phyloP scores from a whole-genome alignment of 1,140 invertebrate species.

The Drosophila subobscura region DNA sequence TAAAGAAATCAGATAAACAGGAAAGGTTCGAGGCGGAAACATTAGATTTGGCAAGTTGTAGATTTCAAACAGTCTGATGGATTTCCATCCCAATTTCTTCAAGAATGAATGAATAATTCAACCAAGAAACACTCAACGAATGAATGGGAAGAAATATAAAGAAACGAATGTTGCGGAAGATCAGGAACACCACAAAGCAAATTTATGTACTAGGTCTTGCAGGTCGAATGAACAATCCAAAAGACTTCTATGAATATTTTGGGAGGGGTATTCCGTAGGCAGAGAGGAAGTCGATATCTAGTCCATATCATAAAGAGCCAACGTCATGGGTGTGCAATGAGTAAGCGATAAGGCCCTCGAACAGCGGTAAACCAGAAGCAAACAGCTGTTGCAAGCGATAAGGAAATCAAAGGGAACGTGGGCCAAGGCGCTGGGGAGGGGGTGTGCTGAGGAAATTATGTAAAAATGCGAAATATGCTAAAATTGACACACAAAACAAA shows the following conservation, averaged over 20 bases:
- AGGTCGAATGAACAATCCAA: too few species aligned
- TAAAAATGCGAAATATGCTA: conserved; percentile 61
- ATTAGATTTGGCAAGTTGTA: too few species aligned
- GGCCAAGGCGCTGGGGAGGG: not conserved
- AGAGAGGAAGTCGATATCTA: conserved; percentile 15
- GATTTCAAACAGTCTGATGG: too few species aligned
- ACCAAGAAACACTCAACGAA: too few species aligned
- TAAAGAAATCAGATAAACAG: conserved; percentile 2
- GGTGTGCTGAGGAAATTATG: conserved; percentile 38
- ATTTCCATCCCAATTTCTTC: too few species aligned
- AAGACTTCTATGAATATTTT: too few species aligned
- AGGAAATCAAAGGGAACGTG: not conserved
- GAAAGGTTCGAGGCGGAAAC: not conserved
- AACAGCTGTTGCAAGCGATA: conserved; percentile 60
- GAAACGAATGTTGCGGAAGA: too few species aligned
- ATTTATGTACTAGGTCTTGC: too few species aligned
- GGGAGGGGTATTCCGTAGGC: not conserved
- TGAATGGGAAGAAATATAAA: too few species aligned
- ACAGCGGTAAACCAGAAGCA: conserved; percentile 16
- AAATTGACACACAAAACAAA: conserved; percentile 23
- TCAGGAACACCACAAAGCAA: too few species aligned
- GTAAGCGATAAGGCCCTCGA: conserved; percentile 37
- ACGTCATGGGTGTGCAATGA: conserved; percentile 34
- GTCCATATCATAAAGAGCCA: conserved; percentile 11
- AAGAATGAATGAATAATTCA: too few species aligned